Conservation (phyloP, 2,888 invertebrate genomes). For the Margaritifera margaritifera region DNA sequence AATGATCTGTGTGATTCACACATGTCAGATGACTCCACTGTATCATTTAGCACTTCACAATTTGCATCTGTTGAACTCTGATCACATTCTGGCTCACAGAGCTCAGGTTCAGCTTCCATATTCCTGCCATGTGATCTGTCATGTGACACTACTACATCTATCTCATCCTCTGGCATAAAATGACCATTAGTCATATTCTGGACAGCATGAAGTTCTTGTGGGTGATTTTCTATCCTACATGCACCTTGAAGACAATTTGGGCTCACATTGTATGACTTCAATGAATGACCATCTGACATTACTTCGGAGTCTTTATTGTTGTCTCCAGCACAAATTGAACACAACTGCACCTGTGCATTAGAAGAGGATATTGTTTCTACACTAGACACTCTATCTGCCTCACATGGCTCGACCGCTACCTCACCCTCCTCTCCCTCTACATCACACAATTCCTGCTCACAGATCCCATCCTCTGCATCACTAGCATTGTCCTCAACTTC, state of each 20-base stretch:
- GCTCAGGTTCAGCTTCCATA: constrained; percentile 27
- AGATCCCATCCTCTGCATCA: constrained; percentile 2
- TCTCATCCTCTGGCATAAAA: constrained; percentile 24
- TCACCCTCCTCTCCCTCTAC: constrained; percentile 3
- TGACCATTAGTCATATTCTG: background rate
- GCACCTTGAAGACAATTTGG: too few species aligned
- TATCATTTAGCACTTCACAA: constrained; percentile 1
- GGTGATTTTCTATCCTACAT: too few species aligned
- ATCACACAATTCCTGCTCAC: background rate
- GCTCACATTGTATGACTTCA: too few species aligned
- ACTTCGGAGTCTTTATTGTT: too few species aligned
- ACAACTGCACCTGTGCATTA: too few species aligned
- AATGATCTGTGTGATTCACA: background rate
- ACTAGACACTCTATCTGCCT: too few species aligned
- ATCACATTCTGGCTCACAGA: constrained; percentile 56
- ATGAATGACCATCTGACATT: too few species aligned
- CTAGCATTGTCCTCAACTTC: constrained; percentile 3
- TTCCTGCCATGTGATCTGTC: constrained; percentile 9
- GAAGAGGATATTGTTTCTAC: too few species aligned
- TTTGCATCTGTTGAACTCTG: constrained; percentile 21
- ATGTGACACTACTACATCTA: constrained; percentile 14
- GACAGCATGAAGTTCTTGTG: too few species aligned
- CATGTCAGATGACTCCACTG: background rate
- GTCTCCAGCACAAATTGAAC: too few species aligned
- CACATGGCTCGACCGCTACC: background rate